A percentile compares a stretch with the other conserved stretches of the same genome.
Evolutionary conservation across 2,113 vertebrate genomes (phyloP).

Genomic region (Pseudopipra pipra): DNA sequence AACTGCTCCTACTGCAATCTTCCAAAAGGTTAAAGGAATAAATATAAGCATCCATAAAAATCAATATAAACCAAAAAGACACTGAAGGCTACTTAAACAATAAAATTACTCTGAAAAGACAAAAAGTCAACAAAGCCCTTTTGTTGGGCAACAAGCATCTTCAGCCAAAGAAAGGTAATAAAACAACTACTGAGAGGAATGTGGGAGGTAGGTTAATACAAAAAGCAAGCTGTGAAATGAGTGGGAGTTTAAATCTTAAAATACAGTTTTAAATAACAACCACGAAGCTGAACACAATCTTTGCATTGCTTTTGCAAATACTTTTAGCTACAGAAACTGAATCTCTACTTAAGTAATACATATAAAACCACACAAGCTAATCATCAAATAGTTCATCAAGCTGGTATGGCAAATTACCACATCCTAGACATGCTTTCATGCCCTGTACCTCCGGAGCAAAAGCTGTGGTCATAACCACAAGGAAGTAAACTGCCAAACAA

Average conservation of each 20-base stretch:
- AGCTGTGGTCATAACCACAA: neutral
- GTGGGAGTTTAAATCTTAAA: neutral
- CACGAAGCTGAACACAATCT: neutral
- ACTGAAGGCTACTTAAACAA: neutral
- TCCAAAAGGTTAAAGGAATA: neutral
- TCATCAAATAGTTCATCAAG: neutral
- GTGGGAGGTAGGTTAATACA: neutral
- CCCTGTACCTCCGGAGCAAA: neutral
- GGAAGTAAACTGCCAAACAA: neutral
- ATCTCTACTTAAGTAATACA: neutral
- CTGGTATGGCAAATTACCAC: neutral
- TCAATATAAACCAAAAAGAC: neutral
- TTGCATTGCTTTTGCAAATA: neutral
- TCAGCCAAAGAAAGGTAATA: constrained; percentile 16
- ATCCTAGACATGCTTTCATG: neutral
- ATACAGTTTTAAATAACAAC: neutral
- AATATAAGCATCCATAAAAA: neutral
- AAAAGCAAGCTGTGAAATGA: neutral
- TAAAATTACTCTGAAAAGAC: neutral
- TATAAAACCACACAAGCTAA: neutral
- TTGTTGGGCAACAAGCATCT: neutral
- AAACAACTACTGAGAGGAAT: neutral
- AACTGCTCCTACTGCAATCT: neutral
- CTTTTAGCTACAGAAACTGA: neutral
- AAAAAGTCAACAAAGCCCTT: neutral